Conservation (phyloP, 2,888 invertebrate species). For the Sminthurides aquaticus region DNA sequence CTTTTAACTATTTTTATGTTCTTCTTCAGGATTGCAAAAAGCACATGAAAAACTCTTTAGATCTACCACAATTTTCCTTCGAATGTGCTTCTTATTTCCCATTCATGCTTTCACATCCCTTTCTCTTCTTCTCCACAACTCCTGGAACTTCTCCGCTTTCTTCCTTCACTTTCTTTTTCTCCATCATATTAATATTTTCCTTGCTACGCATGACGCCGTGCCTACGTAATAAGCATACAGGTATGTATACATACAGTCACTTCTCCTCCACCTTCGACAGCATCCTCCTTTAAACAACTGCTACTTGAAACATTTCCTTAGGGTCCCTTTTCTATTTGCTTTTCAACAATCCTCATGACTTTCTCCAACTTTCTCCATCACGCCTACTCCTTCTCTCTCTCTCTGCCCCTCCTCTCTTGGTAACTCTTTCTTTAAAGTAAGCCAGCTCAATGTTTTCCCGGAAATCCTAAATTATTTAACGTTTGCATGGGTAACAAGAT, state of each 20-base stretch:
- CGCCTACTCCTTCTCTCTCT: background rate
- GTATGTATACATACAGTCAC: background rate
- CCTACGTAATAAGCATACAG: background rate
- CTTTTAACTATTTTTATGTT: background rate
- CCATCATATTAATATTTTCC: background rate
- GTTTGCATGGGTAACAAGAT: no score
- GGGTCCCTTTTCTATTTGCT: background rate
- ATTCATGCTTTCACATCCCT: background rate
- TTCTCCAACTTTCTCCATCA: no score
- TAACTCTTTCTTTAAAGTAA: background rate
- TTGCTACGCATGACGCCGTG: background rate
- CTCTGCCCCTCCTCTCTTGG: background rate
- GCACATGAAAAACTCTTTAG: background rate
- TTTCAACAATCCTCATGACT: background rate
- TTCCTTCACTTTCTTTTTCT: background rate
- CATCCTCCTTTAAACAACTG: background rate
- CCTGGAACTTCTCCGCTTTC: background rate
- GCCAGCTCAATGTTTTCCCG: no score
- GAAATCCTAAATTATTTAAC: no score
- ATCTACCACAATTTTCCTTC: background rate
- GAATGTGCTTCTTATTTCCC: no score
- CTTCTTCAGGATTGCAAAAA: background rate
- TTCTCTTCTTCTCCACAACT: background rate
- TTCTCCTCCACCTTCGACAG: background rate
- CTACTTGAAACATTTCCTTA: background rate